Conservation (phyloP, 2,797 vertebrate genomes). For the Choloepus didactylus region DNA sequence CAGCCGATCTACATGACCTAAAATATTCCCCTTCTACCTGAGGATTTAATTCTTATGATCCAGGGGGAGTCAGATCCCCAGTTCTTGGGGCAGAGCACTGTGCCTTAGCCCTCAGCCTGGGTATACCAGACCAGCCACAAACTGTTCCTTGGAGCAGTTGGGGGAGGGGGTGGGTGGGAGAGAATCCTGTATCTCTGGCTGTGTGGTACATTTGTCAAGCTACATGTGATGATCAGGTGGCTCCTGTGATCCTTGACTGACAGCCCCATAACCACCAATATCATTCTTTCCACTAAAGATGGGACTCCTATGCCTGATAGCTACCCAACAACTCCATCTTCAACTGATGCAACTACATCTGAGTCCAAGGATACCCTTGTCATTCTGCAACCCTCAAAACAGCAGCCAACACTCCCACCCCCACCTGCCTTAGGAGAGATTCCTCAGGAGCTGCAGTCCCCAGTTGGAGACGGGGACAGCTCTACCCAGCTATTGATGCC, state of each 20-base stretch:
- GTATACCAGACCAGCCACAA: slow-evolving; percentile 17
- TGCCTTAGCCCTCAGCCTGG: slow-evolving; percentile 48
- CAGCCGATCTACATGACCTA: not conserved
- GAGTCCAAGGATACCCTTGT: slow-evolving; percentile 91
- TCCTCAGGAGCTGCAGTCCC: slow-evolving; percentile 90
- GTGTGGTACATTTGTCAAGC: slow-evolving; percentile 8
- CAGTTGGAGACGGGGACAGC: slow-evolving; percentile 78
- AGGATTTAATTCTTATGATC: slow-evolving; percentile 53
- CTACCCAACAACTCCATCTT: slow-evolving; percentile 93
- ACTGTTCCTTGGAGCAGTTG: slow-evolving; percentile 10
- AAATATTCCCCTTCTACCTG: slow-evolving; percentile 54
- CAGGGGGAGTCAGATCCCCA: not conserved
- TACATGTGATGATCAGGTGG: slow-evolving; percentile 47
- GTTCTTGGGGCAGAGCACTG: slow-evolving; percentile 42
- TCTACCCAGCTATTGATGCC: slow-evolving; percentile 92
- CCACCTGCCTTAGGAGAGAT: slow-evolving; percentile 89
- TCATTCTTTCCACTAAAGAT: slow-evolving; percentile 85
- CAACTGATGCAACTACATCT: slow-evolving; percentile 93
- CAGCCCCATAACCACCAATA: slow-evolving; percentile 60
- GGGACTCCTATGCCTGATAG: slow-evolving; percentile 90
- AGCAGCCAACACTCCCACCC: slow-evolving; percentile 92
- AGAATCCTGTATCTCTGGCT: not conserved
- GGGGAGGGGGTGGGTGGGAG: not conserved
- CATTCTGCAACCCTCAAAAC: slow-evolving; percentile 93
- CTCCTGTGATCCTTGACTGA: slow-evolving; percentile 45